Evolutionary conservation across 1,140 invertebrate genomes (phyloP), one percentile per base, ranked within the genome.

Genomic region (Leguminivora glycinivorella): DNA sequence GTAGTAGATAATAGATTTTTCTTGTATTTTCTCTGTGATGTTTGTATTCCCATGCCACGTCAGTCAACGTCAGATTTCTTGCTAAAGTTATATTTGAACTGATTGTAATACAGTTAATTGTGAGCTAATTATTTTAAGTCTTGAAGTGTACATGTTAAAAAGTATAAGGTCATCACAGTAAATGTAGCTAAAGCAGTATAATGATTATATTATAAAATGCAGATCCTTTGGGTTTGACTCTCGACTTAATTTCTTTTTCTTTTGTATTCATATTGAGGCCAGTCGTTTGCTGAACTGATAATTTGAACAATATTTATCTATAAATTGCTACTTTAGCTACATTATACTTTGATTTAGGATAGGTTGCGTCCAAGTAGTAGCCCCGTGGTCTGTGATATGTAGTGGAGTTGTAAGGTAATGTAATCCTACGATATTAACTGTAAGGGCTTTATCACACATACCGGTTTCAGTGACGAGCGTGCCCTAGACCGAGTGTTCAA

Each of bases 381-480:
- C 71, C 77, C 77, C 34, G 67, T 69, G 75, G 72, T 74, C 78
- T 80, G 78, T 80, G 78, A 80, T 80, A 77, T 75, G 74, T 74
- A 78, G 70, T 71, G 56, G 68, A 72, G 24, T 38, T 56, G 26
- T 73, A 69, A 70, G 70, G 29, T 58, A 31, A 68, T 58, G 56
- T 25, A 56, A 38, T 26, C 40, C 4, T 17, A 43, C n/a, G 4
- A 7, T 31, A 40, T 22, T 22, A 22, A 52, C 19, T 52, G 47
- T 52, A 19, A n/a, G n/a, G n/a, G n/a, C n/a, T n/a, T n/a, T n/a
- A n/a, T n/a, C n/a, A n/a, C n/a, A n/a, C n/a, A n/a, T n/a, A n/a
- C n/a, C n/a, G n/a, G n/a, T n/a, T n/a, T n/a, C n/a, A n/a, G n/a
- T n/a, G n/a, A n/a, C n/a, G n/a, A n/a, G n/a, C n/a, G n/a, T n/a